Conservation (phyloP, 2,888 invertebrate genomes). For the Drosophila monieri region DNA sequence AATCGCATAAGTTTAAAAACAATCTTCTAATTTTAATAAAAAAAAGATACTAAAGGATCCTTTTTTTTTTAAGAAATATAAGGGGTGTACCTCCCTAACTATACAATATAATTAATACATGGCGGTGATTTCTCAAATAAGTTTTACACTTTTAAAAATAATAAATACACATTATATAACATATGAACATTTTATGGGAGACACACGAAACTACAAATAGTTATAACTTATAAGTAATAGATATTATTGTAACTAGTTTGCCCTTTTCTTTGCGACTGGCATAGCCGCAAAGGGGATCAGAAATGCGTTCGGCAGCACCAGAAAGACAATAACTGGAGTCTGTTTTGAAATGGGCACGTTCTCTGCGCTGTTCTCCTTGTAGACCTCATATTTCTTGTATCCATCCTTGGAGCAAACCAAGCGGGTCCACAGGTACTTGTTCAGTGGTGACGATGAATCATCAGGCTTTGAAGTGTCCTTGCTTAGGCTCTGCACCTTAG, state of each 20-base stretch:
- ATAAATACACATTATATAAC: too few species aligned
- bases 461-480: not conserved
- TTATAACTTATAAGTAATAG: not conserved
- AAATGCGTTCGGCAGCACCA: not conserved
- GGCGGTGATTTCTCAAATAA: too few species aligned
- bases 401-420: constrained; percentile 1
- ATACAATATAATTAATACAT: too few species aligned
- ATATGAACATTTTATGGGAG: not conserved
- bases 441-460: not conserved
- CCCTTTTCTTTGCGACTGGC: not conserved
- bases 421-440: not conserved
- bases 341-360: not conserved
- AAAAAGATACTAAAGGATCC: too few species aligned
- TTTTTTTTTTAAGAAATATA: too few species aligned
- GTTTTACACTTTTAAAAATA: too few species aligned
- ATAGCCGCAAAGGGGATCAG: not conserved
- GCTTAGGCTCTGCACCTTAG: too few species aligned
- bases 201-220: not conserved
- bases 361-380: not conserved
- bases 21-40: too few species aligned
- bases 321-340: not conserved
- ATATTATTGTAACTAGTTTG: not conserved
- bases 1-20: too few species aligned
- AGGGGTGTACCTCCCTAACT: too few species aligned
- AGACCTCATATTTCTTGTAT: not conserved